These are phyloP conservation scores for Hermodice carunculata DNA, from an alignment of 2,888 invertebrate species.

Conservation along the genomic window DNA sequence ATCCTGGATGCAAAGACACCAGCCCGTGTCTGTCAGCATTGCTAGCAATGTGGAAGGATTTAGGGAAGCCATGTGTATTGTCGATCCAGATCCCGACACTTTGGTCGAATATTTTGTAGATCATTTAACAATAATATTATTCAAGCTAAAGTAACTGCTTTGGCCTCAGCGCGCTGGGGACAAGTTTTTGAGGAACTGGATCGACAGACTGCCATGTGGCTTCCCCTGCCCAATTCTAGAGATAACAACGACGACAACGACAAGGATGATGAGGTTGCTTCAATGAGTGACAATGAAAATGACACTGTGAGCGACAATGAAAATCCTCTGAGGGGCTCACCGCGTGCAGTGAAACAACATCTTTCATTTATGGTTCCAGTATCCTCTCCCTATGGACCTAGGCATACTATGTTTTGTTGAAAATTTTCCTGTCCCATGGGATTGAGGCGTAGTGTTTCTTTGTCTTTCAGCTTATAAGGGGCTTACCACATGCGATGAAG, in stretches of 20 bases:
- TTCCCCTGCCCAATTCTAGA: no score
- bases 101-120: not conserved
- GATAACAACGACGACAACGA: not conserved
- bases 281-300: no score
- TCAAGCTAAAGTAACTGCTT: not conserved
- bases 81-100: constrained; percentile 1
- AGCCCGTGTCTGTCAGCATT: not conserved
- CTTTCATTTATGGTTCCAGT: no score
- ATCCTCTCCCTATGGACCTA: no score
- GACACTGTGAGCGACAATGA: no score
- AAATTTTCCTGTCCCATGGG: no score
- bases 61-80: not conserved
- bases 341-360: no score
- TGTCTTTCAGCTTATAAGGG: no score
- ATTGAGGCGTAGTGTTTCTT: no score
- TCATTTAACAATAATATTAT: not conserved
- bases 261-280: not conserved
- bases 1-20: not conserved
- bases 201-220: not conserved
- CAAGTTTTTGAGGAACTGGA: not conserved
- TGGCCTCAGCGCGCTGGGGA: not conserved
- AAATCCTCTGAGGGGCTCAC: no score
- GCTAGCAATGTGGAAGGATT: not conserved
- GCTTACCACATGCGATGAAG: no score
- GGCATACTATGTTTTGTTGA: no score